Conservation (phyloP, 2,888 invertebrate genomes). For the Syritta pipiens region DNA sequence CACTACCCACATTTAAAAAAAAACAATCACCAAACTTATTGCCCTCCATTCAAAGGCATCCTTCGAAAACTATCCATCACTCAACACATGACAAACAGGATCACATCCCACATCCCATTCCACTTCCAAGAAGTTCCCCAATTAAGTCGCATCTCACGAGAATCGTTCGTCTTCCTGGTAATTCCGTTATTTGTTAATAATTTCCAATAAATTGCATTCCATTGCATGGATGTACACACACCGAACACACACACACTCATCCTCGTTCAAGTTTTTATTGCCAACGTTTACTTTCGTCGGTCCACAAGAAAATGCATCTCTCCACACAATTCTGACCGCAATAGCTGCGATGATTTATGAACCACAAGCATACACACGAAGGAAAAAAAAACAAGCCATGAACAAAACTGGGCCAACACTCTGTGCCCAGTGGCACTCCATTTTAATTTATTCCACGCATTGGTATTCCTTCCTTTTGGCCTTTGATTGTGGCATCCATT, state of each 20-base stretch:
- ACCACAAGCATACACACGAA: neutral
- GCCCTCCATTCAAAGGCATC: no score
- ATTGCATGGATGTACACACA: no score
- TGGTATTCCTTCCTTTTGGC: slow-evolving; percentile 18
- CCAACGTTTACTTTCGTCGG: slow-evolving; percentile 9
- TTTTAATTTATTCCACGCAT: slow-evolving; percentile 65
- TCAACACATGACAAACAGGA: no score
- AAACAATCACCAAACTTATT: no score
- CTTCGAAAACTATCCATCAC: no score
- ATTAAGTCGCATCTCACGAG: no score
- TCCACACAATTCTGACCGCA: slow-evolving; percentile 30
- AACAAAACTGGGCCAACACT: slow-evolving; percentile 36
- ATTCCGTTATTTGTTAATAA: slow-evolving; percentile 45
- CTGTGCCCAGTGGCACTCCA: slow-evolving; percentile 54
- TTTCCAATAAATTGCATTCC: slow-evolving; percentile 59
- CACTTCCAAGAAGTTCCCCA: no score
- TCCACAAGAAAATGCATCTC: neutral
- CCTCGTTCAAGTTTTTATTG: slow-evolving; percentile 2
- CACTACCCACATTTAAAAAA: no score
- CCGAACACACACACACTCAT: slow-evolving; percentile 24
- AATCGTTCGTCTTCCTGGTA: slow-evolving; percentile 3
- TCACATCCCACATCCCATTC: no score
- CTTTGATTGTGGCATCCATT: slow-evolving; percentile 34
- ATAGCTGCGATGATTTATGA: slow-evolving; percentile 46
- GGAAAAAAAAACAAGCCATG: neutral